A percentile compares a stretch with the other conserved stretches of the same genome.
These are phyloP conservation scores for Synergus itoensis DNA, from an alignment of 2,888 invertebrate genomes.

Conservation along the genomic window DNA sequence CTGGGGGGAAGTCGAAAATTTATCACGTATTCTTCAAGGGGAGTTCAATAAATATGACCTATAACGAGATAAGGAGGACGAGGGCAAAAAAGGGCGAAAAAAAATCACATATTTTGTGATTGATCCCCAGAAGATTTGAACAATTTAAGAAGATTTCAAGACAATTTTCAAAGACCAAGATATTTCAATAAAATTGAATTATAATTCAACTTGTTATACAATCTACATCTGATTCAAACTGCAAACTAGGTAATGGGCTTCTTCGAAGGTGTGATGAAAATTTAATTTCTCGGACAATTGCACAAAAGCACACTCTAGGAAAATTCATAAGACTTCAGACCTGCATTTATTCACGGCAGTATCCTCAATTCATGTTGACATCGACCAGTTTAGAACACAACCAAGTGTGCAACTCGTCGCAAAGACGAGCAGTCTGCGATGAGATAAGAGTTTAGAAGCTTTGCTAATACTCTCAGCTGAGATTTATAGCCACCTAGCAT, in stretches of 20 bases:
- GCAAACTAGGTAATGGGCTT: neutral
- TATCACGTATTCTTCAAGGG: too few species aligned
- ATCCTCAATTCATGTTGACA: neutral
- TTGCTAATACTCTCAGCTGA: neutral
- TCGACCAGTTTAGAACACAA: conserved; percentile 3
- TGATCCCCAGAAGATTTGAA: too few species aligned
- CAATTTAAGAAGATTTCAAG: too few species aligned
- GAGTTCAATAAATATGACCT: too few species aligned
- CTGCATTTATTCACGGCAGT: conserved; percentile 8
- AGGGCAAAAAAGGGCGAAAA: too few species aligned
- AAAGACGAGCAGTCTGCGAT: conserved; percentile 12
- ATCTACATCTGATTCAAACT: neutral
- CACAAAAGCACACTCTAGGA: neutral
- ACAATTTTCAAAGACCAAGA: too few species aligned
- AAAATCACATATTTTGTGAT: too few species aligned
- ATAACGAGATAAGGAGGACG: too few species aligned
- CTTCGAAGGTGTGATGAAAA: neutral
- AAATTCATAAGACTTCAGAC: neutral
- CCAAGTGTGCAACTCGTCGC: conserved; percentile 20
- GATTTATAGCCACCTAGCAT: neutral
- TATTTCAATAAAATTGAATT: neutral
- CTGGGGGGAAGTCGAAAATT: too few species aligned
- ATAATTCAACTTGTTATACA: neutral
- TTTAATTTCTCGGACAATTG: neutral
- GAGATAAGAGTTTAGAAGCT: conserved; percentile 7